These are phyloP conservation scores for Nasonia oneida DNA, from an alignment of 2,888 invertebrate species.

Conservation along the genomic window DNA sequence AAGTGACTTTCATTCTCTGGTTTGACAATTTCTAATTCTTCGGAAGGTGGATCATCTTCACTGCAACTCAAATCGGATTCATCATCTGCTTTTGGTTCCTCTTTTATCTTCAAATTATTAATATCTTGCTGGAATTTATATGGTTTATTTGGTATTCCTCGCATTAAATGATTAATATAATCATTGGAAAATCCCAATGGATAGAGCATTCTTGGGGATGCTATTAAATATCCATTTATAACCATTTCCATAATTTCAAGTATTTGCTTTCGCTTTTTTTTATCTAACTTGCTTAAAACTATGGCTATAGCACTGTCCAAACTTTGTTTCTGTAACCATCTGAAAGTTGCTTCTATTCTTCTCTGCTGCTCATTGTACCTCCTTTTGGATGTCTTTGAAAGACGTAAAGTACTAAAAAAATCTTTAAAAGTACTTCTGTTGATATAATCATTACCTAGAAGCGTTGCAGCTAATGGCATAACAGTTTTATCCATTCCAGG, in stretches of 20 bases:
- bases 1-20: constrained; percentile 59
- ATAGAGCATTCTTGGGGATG: constrained; percentile 82
- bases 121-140: constrained; percentile 69
- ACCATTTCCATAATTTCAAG: constrained; percentile 83
- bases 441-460: constrained; percentile 95
- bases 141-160: constrained; percentile 42
- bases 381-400: constrained; percentile 79
- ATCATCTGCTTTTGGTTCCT: constrained; percentile 61
- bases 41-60: constrained; percentile 62
- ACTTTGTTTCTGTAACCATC: constrained; percentile 88
- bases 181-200: constrained; percentile 80
- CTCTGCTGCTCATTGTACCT: constrained; percentile 83
- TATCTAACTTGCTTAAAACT: constrained; percentile 84
- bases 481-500: constrained; percentile 84
- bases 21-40: constrained; percentile 58
- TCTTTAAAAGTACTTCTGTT: constrained; percentile 84
- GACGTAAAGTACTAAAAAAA: constrained; percentile 85
- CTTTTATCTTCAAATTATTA: constrained; percentile 54
- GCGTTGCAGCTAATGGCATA: constrained; percentile 89
- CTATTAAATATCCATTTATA: constrained; percentile 84
- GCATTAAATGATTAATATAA: constrained; percentile 53
- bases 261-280: constrained; percentile 81
- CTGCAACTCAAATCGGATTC: constrained; percentile 63
- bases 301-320: constrained; percentile 85
- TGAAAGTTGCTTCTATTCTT: constrained; percentile 85